Percentiles rank a stretch among this genome's conserved stretches.
Conservation (phyloP, 1,140 invertebrate genomes). For the Zaprionus camerounensis region DNA sequence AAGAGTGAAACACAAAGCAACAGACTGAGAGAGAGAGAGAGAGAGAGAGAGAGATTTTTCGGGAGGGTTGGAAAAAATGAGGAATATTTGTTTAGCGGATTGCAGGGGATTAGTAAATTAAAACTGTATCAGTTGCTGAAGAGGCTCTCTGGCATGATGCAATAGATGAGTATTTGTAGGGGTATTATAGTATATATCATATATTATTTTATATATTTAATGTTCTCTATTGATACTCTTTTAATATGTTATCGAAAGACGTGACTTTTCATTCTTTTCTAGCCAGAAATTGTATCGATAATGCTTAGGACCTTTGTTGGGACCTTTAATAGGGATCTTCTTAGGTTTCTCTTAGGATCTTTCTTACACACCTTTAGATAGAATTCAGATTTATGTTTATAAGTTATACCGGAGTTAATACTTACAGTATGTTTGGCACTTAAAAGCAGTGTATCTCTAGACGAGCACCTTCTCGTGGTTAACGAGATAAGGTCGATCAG, state of each 20-base stretch:
- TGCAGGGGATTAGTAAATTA: conserved; percentile 1
- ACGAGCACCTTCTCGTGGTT: too few species aligned
- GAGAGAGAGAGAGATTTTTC: neutral
- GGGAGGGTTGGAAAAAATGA: conserved; percentile 1
- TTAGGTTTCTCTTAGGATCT: too few species aligned
- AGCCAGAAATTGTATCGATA: too few species aligned
- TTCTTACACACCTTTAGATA: too few species aligned
- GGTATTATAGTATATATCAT: neutral
- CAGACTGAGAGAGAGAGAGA: neutral
- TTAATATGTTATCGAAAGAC: neutral
- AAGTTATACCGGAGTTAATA: too few species aligned
- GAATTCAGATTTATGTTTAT: too few species aligned
- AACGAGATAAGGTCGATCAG: too few species aligned
- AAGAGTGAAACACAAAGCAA: neutral
- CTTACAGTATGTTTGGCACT: too few species aligned
- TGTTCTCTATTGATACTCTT: neutral
- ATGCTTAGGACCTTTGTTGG: too few species aligned
- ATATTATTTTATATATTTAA: neutral
- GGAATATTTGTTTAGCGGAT: neutral
- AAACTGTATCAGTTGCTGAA: conserved; percentile 1
- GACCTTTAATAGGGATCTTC: too few species aligned
- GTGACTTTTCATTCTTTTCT: too few species aligned
- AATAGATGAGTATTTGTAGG: neutral
- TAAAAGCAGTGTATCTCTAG: too few species aligned
- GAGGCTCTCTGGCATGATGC: neutral